Evolutionary conservation across 2,113 vertebrate genomes (phyloP), one percentile per base, ranked within the genome.

Genomic region (Aspidoscelis tigris): DNA sequence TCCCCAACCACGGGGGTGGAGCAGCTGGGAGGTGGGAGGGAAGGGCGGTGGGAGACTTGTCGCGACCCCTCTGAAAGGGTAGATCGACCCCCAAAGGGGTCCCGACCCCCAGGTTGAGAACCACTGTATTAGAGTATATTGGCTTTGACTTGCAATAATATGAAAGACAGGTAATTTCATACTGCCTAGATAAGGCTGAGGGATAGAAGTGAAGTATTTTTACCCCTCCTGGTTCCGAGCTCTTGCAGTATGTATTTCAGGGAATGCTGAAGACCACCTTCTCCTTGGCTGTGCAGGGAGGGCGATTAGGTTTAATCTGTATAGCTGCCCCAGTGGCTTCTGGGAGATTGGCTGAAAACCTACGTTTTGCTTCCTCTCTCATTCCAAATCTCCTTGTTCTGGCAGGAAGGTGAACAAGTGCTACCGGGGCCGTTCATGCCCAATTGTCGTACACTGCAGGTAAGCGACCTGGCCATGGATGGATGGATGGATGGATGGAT

Each of bases 331-430:
- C 14, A 61, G 16, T 47, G 26, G 41, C 24, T 64, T 41, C 24
- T 26, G 65, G 22, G 81, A 16, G 18, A 12, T 64, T 68, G 61
- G 20, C 24, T 20, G 50, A 65, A 68, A 44, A 33, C 55, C 22
- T 41, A 12, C 47, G 33, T 8, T 10, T 5, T 10, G 71, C 5
- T 71, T 75, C 11, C 43, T 66, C 4, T 73, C 70, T 85, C 76
- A 85, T 21, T 50, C 43, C 44, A 65, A 7, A 61, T 85, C 84
- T 91, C 88, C 88, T 95, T 91, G 92, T 92, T 89, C 92, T 96
- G 95, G 89, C 97, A 99, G 98, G 96, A 99, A 99, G 88, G 99
- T 99, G 93, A 99, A 99, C 95, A 99, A 99, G 94, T 99, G 98
- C 90, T 99, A 99, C 96, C 96, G 98, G 84, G 98, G 98, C 80